These are phyloP conservation scores for Bos taurus DNA, from an alignment of 2,113 vertebrate species.

Conservation along the genomic window DNA sequence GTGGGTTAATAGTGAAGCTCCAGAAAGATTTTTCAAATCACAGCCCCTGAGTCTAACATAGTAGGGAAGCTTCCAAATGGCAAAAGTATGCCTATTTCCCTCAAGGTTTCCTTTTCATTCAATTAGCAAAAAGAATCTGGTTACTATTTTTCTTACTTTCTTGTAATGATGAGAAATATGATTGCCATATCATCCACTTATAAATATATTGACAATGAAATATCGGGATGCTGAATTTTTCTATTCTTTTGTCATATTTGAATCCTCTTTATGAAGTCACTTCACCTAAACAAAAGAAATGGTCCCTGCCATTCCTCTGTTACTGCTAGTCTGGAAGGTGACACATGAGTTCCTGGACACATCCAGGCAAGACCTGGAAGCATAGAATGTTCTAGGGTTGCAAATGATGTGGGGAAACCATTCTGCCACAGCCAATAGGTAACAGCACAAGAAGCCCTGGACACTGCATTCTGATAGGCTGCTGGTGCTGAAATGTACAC, in stretches of 20 bases:
- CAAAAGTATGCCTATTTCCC: not conserved
- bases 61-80: not conserved
- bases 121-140: not conserved
- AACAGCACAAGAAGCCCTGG: not conserved
- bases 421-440: not conserved
- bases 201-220: not conserved
- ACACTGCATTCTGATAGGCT: constrained; percentile 8
- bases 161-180: constrained; percentile 6
- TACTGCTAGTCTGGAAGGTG: not conserved
- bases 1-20: not conserved
- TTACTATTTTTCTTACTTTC: not conserved
- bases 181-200: not conserved
- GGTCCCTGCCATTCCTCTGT: not conserved
- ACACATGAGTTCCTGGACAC: not conserved
- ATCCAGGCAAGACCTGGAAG: not conserved
- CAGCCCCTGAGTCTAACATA: not conserved
- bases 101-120: not conserved
- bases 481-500: not conserved
- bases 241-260: not conserved
- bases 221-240: not conserved
- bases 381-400: not conserved
- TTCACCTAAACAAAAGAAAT: not conserved
- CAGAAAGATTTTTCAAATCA: not conserved
- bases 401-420: not conserved
- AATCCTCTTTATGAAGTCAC: not conserved